Evolutionary conservation across 64 coral and sea anemone genomes (phyloP), one percentile per base, ranked within the genome.

Genomic region (Porites australiensis): DNA sequence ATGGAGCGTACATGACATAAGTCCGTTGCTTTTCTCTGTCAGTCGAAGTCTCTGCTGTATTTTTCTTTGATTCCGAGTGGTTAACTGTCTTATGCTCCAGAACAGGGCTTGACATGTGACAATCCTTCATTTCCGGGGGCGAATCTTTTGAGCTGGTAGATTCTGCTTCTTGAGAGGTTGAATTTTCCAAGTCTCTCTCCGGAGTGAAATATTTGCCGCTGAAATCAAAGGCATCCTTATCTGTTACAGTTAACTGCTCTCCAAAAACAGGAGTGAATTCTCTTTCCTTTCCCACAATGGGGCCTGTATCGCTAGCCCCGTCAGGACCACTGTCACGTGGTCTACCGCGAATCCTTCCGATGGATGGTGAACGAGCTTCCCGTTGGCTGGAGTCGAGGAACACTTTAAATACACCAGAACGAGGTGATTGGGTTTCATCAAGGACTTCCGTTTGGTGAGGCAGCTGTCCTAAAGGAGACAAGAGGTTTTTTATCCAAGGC

Each of bases 301-400:
- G 83, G 49, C 92, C 90, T 12, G 95, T 80, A 61, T 97, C 95
- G 50, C 95, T 97, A 3, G 88, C 92, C 66, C 95, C 95, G 62
- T 97, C 95, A 13, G 95, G 95, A 44, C 82, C 89, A 52, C 90
- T 87, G 9, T 86, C 95, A 18, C 72, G 84, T 20, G 95, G 95
- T 71, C 91, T 87, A 3, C 46, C 64, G 1, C 18, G 64, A 73
- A 44, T 55, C 67, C 20, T 68, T n/a, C 13, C 18, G 44, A 44
- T 8, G 47, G 2, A 46, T 74, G 20, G 85, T 73, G 67, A 73
- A 13, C 22, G 18, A 69, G 58, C 18, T 21, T 61, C 72, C 6
- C 67, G 55, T 73, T 75, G 55, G 20, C 69, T 88, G 3, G 85
- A 83, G 66, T 59, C 44, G 4, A 15, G 79, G 19, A 83, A 18